These are phyloP conservation scores for Brachionus rubens DNA, from an alignment of 1,140 invertebrate species.

Conservation along the genomic window DNA sequence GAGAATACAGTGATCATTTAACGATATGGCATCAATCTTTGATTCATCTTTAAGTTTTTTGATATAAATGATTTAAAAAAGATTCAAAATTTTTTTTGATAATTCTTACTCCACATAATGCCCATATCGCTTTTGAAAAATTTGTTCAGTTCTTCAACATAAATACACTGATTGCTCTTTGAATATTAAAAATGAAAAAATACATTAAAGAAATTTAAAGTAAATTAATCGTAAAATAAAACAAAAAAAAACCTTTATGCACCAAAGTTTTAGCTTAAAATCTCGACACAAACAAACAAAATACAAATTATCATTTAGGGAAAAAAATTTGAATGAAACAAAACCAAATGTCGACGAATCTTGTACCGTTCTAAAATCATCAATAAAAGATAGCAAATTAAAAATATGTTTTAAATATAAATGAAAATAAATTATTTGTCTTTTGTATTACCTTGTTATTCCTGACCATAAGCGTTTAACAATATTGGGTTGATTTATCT, in stretches of 20 bases:
- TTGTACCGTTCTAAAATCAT: neutral
- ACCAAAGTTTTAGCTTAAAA: conserved; percentile 35
- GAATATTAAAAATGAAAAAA: neutral
- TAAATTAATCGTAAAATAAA: neutral
- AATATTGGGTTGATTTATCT: conserved; percentile 30
- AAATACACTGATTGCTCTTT: conserved; percentile 11
- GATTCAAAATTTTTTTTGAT: neutral
- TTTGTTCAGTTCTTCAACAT: conserved; percentile 1
- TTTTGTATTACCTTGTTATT: conserved; percentile 1
- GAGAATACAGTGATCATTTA: neutral
- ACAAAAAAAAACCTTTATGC: conserved; percentile 26
- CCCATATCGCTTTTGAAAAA: conserved; percentile 10
- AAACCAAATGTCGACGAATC: conserved; percentile 16
- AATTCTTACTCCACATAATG: neutral
- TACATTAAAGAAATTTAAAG: neutral
- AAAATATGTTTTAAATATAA: neutral
- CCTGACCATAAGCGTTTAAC: conserved; percentile 41
- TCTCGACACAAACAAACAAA: conserved; percentile 28
- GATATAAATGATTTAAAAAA: neutral
- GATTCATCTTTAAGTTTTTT: neutral
- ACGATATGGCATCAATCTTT: conserved; percentile 11
- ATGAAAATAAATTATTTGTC: neutral
- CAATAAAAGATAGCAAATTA: no score
- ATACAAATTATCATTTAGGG: neutral
- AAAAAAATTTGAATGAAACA: conserved; percentile 43